These are phyloP conservation scores for Baryphthengus martii DNA, from an alignment of 2,113 vertebrate genomes.

Conservation along the genomic window DNA sequence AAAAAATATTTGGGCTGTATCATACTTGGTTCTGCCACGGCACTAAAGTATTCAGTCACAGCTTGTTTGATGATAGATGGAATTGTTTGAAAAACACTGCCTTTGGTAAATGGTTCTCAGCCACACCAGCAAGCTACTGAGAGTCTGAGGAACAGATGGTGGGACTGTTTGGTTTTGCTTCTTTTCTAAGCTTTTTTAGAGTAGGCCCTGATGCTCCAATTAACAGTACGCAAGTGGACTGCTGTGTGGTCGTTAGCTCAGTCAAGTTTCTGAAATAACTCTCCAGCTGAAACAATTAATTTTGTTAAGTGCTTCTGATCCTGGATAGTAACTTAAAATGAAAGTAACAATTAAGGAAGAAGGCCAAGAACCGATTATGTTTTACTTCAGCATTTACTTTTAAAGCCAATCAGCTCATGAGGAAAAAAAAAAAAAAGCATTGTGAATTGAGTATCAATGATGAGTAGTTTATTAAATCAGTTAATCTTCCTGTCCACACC, in stretches of 20 bases:
- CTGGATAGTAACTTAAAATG: neutral
- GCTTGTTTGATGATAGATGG: neutral
- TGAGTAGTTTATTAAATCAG: neutral
- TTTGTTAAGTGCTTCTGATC: neutral
- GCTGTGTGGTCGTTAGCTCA: neutral
- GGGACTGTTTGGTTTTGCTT: neutral
- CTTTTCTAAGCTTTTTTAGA: neutral
- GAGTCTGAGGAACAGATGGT: neutral
- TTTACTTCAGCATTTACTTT: neutral
- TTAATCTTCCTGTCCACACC: neutral
- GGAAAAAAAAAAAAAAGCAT: neutral
- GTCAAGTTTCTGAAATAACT: neutral
- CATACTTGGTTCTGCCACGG: neutral
- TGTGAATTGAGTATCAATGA: neutral
- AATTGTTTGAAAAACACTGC: neutral
- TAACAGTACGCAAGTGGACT: neutral
- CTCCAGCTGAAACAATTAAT: neutral
- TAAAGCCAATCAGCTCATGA: neutral
- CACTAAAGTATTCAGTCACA: neutral
- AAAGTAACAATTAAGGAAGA: neutral
- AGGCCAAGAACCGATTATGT: too few species aligned
- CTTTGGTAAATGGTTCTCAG: neutral
- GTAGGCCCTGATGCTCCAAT: neutral
- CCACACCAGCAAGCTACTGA: neutral
- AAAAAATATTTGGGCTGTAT: neutral